These are phyloP conservation scores for Patella caerulea DNA, from an alignment of 2,888 invertebrate genomes.

Conservation along the genomic window DNA sequence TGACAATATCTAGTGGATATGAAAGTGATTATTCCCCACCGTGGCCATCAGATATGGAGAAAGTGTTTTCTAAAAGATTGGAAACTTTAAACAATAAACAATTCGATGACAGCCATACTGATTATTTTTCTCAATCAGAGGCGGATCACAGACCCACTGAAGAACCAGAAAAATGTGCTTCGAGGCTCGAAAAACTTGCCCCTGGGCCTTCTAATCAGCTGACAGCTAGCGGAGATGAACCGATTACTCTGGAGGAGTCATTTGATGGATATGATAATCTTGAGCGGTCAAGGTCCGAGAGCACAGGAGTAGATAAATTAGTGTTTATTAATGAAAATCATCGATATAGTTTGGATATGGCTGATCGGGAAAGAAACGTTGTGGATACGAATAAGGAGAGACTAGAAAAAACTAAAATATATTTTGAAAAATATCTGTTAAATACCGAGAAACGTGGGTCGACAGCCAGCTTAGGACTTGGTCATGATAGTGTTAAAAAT, in stretches of 20 bases:
- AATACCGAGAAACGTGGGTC: background rate
- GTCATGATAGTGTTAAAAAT: background rate
- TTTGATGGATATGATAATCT: background rate
- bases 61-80: background rate
- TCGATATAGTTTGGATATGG: background rate
- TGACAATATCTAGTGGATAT: slow-evolving; percentile 27
- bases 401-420: background rate
- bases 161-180: background rate
- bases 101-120: slow-evolving; percentile 18
- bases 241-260: background rate
- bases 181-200: background rate
- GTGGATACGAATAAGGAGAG: background rate
- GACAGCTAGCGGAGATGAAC: background rate
- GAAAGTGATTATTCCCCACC: slow-evolving; percentile 26
- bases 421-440: background rate
- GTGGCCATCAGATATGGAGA: background rate
- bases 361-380: background rate
- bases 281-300: background rate
- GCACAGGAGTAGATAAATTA: background rate
- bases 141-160: slow-evolving; percentile 14
- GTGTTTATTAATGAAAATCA: background rate
- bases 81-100: background rate
- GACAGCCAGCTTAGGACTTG: background rate
- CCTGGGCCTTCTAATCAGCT: background rate
- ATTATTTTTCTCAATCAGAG: slow-evolving; percentile 23